These are phyloP conservation scores for Delphinus delphis DNA, from an alignment of 2,113 vertebrate species.

Conservation along the genomic window DNA sequence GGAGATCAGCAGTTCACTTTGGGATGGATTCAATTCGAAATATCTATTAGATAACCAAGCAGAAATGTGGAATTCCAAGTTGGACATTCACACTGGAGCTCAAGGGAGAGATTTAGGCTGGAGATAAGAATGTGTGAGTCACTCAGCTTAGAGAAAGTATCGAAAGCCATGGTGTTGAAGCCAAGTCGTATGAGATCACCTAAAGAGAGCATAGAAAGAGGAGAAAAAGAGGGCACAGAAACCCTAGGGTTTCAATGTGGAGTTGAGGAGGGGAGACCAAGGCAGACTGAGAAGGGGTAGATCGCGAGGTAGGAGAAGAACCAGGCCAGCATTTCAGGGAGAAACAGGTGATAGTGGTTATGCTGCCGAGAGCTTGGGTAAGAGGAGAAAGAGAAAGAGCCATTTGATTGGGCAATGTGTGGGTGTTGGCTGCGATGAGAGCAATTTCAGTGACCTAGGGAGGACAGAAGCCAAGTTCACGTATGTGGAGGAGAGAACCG, in stretches of 20 bases:
- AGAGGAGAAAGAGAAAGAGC: not conserved
- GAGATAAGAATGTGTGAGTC: not conserved
- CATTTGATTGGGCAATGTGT: accelerated
- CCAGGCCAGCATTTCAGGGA: not conserved
- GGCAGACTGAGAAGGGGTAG: not conserved
- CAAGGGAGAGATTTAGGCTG: not conserved
- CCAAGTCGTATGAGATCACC: not conserved
- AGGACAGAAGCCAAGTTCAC: not conserved
- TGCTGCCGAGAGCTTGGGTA: not conserved
- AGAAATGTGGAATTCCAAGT: not conserved
- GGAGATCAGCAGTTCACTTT: not conserved
- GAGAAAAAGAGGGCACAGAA: not conserved
- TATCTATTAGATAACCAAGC: not conserved
- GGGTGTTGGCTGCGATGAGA: not conserved
- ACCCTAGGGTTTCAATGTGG: not conserved
- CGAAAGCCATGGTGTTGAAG: not conserved
- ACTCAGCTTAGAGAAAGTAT: not conserved
- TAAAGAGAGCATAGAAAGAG: not conserved
- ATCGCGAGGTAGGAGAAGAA: not conserved
- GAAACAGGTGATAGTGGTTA: not conserved
- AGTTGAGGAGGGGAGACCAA: not conserved
- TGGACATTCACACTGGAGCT: not conserved
- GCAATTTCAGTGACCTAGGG: not conserved
- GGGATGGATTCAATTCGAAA: not conserved
- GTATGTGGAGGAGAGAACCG: not conserved